phyloP scores from a whole-genome alignment of 1,140 invertebrate genomes.

The Gonatopus flavifemur region DNA sequence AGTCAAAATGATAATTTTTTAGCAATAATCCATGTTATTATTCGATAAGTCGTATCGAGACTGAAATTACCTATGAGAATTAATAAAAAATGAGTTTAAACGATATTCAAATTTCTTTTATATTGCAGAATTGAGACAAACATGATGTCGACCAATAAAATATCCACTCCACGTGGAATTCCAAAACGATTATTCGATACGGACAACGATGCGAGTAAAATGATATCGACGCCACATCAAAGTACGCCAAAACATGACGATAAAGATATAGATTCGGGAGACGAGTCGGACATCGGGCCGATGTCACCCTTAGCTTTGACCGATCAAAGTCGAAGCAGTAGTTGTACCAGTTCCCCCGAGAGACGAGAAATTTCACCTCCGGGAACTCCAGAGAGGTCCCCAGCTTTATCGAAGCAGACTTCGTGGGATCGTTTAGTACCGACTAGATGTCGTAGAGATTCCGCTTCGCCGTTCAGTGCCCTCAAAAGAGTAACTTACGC shows the following conservation, averaged over 20 bases:
- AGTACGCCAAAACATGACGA: background rate
- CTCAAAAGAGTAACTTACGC: constrained; percentile 29
- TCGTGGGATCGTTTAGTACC: constrained; percentile 31
- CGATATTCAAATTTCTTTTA: no score
- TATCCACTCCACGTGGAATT: constrained; percentile 34
- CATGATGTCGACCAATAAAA: no score
- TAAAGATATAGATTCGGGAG: constrained; percentile 25
- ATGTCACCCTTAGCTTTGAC: constrained; percentile 44
- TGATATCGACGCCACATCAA: background rate
- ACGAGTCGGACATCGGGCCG: constrained; percentile 46
- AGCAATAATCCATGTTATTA: no score
- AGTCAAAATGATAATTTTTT: no score
- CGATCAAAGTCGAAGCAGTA: constrained; percentile 26
- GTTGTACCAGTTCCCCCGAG: constrained; percentile 34
- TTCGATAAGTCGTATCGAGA: no score
- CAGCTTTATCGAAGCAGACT: background rate
- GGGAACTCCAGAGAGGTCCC: constrained; percentile 30
- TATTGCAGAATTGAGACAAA: no score
- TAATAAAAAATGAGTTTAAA: no score
- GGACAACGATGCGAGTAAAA: constrained; percentile 30
- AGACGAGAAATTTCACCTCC: constrained; percentile 28
- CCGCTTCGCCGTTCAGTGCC: constrained; percentile 30
- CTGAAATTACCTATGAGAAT: no score
- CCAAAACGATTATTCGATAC: constrained; percentile 33
- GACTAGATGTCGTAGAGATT: constrained; percentile 1